Conservation (phyloP, 2,797 vertebrate genomes). For the Florisuga fusca region DNA sequence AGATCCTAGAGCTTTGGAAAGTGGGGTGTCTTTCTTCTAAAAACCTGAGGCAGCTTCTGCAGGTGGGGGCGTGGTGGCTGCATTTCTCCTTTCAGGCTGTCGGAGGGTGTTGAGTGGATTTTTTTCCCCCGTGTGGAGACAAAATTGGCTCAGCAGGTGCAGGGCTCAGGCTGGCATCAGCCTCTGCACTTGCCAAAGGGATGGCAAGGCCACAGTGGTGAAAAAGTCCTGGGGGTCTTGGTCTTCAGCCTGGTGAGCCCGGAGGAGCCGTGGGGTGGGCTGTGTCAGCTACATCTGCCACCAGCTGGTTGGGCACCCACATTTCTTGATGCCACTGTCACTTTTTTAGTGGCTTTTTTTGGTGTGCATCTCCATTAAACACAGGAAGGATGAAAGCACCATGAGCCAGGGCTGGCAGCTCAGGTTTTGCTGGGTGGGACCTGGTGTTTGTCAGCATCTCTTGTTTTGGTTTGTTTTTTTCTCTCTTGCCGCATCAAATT, state of each 20-base stretch:
- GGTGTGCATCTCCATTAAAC: too few species aligned
- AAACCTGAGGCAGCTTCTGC: neutral
- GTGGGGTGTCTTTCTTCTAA: neutral
- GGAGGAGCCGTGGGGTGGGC: neutral
- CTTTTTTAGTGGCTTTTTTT: neutral
- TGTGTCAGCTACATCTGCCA: neutral
- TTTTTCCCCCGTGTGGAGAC: rapidly evolving
- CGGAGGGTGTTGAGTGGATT: neutral
- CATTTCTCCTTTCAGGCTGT: rapidly evolving
- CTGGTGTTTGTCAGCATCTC: too few species aligned
- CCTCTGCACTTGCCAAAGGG: neutral
- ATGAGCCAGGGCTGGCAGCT: too few species aligned
- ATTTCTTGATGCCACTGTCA: neutral
- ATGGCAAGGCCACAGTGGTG: neutral
- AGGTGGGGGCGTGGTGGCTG: neutral
- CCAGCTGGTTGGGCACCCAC: neutral
- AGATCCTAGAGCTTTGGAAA: constrained; percentile 33
- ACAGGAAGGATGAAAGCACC: too few species aligned
- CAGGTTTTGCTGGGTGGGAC: too few species aligned
- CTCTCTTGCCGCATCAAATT: too few species aligned
- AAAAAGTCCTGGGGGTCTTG: neutral
- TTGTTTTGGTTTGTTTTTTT: too few species aligned
- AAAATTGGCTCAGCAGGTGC: neutral
- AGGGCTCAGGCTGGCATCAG: rapidly evolving
- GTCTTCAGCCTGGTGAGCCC: rapidly evolving